Evolutionary conservation across 2,888 invertebrate species (phyloP).

Genomic region (Drosophila meridionalis): DNA sequence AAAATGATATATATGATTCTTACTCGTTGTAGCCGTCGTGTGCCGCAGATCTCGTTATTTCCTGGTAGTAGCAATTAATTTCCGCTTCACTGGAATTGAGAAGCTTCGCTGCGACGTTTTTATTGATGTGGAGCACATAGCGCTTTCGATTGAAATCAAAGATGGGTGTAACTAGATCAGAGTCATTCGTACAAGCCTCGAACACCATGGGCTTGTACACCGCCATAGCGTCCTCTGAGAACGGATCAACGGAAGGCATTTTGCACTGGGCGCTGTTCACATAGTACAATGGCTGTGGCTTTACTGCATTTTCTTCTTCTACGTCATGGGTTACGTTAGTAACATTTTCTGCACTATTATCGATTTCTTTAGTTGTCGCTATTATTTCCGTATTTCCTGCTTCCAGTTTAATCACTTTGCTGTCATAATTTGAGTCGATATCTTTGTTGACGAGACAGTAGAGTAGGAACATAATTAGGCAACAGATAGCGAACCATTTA

Average conservation of each 20-base stretch:
- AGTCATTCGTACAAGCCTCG: constrained; percentile 85
- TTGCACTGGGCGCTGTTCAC: constrained; percentile 87
- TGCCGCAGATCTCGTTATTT: constrained; percentile 58
- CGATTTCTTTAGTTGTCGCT: neutral
- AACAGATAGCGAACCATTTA: constrained; percentile 36
- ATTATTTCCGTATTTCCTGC: neutral
- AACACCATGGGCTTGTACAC: constrained; percentile 86
- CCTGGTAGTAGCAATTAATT: constrained; percentile 80
- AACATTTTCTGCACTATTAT: no score
- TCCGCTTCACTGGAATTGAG: constrained; percentile 50
- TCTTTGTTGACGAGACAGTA: neutral
- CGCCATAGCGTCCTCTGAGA: constrained; percentile 85
- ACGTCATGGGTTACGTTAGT: accelerated
- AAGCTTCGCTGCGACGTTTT: constrained; percentile 45
- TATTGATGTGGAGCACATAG: constrained; percentile 64
- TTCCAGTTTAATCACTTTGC: neutral
- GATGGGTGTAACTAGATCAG: constrained; percentile 55
- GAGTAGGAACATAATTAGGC: constrained; percentile 10
- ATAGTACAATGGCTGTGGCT: constrained; percentile 38
- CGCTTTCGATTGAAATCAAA: constrained; percentile 51
- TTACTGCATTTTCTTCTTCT: neutral
- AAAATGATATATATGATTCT: constrained; percentile 1
- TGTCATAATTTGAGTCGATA: neutral
- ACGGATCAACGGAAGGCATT: constrained; percentile 87
- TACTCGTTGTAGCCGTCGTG: constrained; percentile 58